Conservation (phyloP, 2,113 vertebrate genomes). For the Sceloporus tristichus region DNA sequence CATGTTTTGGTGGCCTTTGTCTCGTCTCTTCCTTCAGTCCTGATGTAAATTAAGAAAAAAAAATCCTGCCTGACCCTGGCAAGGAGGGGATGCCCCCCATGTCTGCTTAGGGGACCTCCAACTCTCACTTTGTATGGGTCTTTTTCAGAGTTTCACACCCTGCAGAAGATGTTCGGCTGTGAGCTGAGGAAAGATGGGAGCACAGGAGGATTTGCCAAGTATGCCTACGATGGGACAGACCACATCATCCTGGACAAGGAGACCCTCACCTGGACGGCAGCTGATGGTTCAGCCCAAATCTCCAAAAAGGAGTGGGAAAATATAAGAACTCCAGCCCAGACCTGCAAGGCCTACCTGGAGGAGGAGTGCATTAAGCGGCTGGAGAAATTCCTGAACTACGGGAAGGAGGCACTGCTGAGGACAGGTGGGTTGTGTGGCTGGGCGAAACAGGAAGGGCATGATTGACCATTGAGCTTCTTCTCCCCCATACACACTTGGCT, state of each 20-base stretch:
- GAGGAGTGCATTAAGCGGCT: neutral
- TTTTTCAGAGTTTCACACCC: neutral
- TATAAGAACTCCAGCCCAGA: accelerated
- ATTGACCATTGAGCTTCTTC: too few species aligned
- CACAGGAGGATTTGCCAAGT: neutral
- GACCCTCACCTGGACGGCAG: neutral
- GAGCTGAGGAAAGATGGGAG: conserved; percentile 15
- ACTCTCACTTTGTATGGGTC: neutral
- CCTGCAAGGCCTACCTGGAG: accelerated
- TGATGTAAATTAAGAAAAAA: too few species aligned
- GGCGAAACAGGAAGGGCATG: too few species aligned
- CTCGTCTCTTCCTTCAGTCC: too few species aligned
- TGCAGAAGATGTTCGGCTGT: conserved; percentile 22
- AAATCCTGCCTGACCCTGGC: too few species aligned
- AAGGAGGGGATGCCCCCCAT: too few species aligned
- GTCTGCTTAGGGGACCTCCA: too few species aligned
- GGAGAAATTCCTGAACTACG: neutral
- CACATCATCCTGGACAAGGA: neutral
- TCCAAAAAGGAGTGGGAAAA: neutral
- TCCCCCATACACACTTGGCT: too few species aligned
- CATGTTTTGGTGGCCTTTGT: too few species aligned
- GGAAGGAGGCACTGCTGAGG: neutral
- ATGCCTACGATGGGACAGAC: neutral
- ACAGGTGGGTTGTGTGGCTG: neutral
- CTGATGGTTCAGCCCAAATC: neutral